These are phyloP conservation scores for Syrphus vitripennis DNA, from an alignment of 2,888 invertebrate species.

Conservation along the genomic window DNA sequence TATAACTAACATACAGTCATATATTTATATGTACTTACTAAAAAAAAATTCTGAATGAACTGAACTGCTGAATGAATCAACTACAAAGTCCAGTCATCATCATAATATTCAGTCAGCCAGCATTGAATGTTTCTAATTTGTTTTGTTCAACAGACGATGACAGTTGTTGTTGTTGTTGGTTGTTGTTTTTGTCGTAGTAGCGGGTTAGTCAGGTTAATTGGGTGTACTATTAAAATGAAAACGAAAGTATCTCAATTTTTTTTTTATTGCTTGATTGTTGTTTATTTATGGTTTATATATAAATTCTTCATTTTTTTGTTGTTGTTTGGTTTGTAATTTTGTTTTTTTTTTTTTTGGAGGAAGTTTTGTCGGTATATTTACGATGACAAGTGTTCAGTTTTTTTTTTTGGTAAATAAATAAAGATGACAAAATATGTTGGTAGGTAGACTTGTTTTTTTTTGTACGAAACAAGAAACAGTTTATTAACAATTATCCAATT, in stretches of 20 bases:
- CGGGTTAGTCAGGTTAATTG: constrained; percentile 63
- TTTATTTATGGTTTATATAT: not conserved
- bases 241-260: constrained; percentile 42
- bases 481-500: constrained; percentile 11
- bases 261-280: constrained; percentile 17
- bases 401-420: not conserved
- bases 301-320: not conserved
- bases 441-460: not conserved
- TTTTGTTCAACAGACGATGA: constrained; percentile 17
- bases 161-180: constrained; percentile 1
- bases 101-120: not conserved
- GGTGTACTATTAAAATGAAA: constrained; percentile 52
- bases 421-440: not conserved
- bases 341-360: not conserved
- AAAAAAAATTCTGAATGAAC: not conserved
- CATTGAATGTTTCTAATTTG: not conserved
- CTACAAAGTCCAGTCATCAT: not conserved
- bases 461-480: not conserved
- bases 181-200: too few species aligned
- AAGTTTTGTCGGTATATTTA: constrained; percentile 1
- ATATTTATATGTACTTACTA: not conserved
- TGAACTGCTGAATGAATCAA: constrained; percentile 1
- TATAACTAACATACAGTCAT: not conserved
- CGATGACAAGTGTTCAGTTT: not conserved
- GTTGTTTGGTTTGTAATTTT: too few species aligned